Base-by-base conservation (phyloP, 2,888 invertebrate genomes). In the Nasonovia ribisnigri region DNA sequence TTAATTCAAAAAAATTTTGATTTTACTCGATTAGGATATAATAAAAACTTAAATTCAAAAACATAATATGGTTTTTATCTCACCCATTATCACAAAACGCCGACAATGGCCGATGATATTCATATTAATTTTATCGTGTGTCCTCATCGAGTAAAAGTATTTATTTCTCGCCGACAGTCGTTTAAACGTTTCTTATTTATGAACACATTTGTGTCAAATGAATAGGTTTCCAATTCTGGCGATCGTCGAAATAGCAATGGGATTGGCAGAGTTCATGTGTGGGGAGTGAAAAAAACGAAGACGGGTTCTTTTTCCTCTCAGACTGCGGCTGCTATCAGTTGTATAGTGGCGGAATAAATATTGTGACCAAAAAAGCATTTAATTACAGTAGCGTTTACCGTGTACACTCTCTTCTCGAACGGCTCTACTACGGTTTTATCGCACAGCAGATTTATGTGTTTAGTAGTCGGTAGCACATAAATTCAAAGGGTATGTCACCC, bases 311-410 rank as follows among this genome's bases (percentile, higher is more conserved):
- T 84, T 91, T 57, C 5, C 10, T 77, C 51, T 8, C 48, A n/a
- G 48, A 87, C 54, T 43, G 54, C 54, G 57, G 54, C 43, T 36
- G 84, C 42, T 84, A 91, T 54, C 91, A 48, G 92, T 46, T 46
- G 46, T 46, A 46, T 46, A 46, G 42, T 16, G 48, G 48, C 24
- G 8, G 24, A 67, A 67, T 43, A 92, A 88, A 93, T 84, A 92
- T 77, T 51, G 88, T 51, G 60, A 88, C 77, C 67, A 93, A 93
- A 93, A 93, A 92, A 54, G 24, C 51, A 84, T 93, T 93, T 93
- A 93, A 93, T 93, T 93, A 93, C 92, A 93, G 89, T 57, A 92
- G 86, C 77, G 20, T 93, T 93, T 89, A 93, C 54, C 54, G 13
- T 57, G 91, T 86, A 86, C 86, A 84, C 67, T 54, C 67, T 43